Conservation (phyloP, 2,888 invertebrate genomes). For the Melolontha melolontha region DNA sequence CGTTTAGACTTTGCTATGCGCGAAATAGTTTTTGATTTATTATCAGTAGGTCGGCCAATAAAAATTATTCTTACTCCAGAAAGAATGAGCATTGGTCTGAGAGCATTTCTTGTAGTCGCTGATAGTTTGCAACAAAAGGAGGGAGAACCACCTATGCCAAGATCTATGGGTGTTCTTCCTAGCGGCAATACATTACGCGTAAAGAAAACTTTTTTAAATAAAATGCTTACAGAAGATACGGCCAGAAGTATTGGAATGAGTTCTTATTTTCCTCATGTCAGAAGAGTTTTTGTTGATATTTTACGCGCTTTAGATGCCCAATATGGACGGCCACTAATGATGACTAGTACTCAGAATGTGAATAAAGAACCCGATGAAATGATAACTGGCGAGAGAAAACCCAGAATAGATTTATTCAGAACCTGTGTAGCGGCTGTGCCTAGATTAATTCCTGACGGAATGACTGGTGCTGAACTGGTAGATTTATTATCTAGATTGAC, state of each 20-base stretch:
- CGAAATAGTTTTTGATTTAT: constrained; percentile 97
- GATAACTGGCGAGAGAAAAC: constrained; percentile 95
- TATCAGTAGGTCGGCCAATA: constrained; percentile 94
- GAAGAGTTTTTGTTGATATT: constrained; percentile 96
- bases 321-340: constrained; percentile 96
- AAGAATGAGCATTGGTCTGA: constrained; percentile 97
- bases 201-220: constrained; percentile 95
- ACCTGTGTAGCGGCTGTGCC: constrained; percentile 98
- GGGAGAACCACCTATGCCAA: constrained; percentile 98
- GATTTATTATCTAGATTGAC: constrained; percentile 93
- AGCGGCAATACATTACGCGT: constrained; percentile 93
- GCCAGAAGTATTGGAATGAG: constrained; percentile 97
- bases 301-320: constrained; percentile 93
- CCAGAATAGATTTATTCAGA: constrained; percentile 96
- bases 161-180: constrained; percentile 93
- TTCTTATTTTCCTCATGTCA: constrained; percentile 94
- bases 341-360: constrained; percentile 95
- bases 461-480: constrained; percentile 93
- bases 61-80: constrained; percentile 94
- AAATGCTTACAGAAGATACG: constrained; percentile 96
- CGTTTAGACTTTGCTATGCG: constrained; percentile 98
- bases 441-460: constrained; percentile 96
- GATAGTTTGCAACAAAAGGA: constrained; percentile 99
- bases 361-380: constrained; percentile 95
- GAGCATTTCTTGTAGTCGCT: constrained; percentile 98